Evolutionary conservation across 2,113 vertebrate species (phyloP).

Genomic region (Solea solea): DNA sequence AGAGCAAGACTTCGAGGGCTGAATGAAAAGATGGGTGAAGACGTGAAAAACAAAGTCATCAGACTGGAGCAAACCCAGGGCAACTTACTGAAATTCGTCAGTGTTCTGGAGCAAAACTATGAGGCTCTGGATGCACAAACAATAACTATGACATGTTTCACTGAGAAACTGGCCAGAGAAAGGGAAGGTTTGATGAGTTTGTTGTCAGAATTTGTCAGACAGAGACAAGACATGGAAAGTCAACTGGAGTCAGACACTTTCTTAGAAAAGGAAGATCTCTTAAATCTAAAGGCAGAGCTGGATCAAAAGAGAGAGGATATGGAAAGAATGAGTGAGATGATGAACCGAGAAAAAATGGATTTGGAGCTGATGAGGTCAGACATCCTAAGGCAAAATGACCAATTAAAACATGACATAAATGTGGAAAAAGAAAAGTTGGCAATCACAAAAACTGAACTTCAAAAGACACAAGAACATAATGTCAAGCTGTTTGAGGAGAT

Average conservation of each 20-base stretch:
- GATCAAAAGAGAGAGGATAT: no score
- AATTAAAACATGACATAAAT: no score
- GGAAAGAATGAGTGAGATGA: no score
- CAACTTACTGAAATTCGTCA: not conserved
- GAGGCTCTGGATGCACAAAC: not conserved
- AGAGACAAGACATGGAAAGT: no score
- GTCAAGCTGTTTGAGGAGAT: not conserved
- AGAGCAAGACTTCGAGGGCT: no score
- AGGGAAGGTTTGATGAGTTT: not conserved
- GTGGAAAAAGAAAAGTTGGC: not conserved
- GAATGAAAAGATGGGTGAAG: no score
- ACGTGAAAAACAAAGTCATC: no score
- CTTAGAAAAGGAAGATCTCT: no score
- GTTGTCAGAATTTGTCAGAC: conserved; percentile 2
- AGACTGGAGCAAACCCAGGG: not conserved
- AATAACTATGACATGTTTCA: not conserved
- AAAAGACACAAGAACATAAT: not conserved
- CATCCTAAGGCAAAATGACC: not conserved
- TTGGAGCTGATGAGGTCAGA: not conserved
- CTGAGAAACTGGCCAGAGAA: not conserved
- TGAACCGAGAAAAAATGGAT: not conserved
- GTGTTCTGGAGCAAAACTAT: not conserved
- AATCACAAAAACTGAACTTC: not conserved
- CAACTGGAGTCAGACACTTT: no score
- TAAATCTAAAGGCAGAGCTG: no score